These are phyloP conservation scores for Magallana gigas DNA, from an alignment of 1,140 invertebrate genomes.

Conservation along the genomic window DNA sequence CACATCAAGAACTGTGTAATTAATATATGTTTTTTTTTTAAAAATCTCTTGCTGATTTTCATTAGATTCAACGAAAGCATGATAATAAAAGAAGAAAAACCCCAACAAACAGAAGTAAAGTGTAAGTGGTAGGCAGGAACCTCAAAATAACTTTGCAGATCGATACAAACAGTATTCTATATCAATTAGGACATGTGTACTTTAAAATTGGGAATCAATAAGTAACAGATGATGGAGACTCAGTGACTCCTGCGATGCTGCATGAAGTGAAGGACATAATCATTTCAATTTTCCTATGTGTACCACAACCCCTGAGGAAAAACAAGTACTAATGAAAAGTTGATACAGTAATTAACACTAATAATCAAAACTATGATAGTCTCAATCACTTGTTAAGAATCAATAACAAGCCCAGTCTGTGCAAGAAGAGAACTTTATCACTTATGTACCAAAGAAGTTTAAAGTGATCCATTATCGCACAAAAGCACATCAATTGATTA, in stretches of 20 bases:
- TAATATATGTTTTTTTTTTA: no score
- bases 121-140: neutral
- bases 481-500: no score
- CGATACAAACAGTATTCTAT: slow-evolving; percentile 16
- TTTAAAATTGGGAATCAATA: slow-evolving; percentile 1
- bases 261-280: neutral
- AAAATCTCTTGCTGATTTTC: no score
- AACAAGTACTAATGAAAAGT: slow-evolving; percentile 1
- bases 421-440: neutral
- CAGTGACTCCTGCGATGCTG: neutral
- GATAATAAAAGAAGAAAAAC: neutral
- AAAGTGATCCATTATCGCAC: neutral
- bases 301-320: slow-evolving; percentile 4
- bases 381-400: neutral
- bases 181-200: slow-evolving; percentile 27
- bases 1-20: no score
- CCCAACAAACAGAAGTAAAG: neutral
- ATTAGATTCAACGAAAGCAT: no score
- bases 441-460: neutral
- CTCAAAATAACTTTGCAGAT: neutral
- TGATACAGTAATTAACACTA: neutral
- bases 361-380: neutral
- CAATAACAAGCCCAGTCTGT: slow-evolving; percentile 2
- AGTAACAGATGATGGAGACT: neutral
- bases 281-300: slow-evolving; percentile 19